Conservation (phyloP, 2,888 invertebrate species). For the Conus canariensis region DNA sequence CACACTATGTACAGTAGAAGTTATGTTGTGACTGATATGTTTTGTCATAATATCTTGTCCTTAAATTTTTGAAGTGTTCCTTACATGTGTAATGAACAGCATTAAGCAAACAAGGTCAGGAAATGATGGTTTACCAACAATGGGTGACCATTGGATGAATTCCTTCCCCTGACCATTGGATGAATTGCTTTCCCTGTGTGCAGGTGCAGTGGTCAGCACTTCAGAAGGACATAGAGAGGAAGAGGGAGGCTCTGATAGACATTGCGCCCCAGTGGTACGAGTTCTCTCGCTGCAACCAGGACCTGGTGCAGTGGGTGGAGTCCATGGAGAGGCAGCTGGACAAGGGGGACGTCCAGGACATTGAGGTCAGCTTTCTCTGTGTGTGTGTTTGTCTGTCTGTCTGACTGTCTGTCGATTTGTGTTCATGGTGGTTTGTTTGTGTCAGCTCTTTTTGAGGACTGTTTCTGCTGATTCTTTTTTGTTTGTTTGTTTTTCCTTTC, state of each 20-base stretch:
- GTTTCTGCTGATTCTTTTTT: background rate
- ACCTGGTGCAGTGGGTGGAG: constrained; percentile 62
- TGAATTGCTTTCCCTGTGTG: background rate
- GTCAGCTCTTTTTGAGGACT: background rate
- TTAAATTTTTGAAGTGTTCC: too few relatives aligned
- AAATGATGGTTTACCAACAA: too few relatives aligned
- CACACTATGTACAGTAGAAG: too few relatives aligned
- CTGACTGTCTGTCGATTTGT: background rate
- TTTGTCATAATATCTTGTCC: too few relatives aligned
- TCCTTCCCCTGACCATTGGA: too few relatives aligned
- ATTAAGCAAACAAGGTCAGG: too few relatives aligned
- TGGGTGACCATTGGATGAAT: too few relatives aligned
- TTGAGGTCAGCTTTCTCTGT: constrained; percentile 53
- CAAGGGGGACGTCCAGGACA: constrained; percentile 55
- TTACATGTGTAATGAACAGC: too few relatives aligned
- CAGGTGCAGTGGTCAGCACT: constrained; percentile 64
- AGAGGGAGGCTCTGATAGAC: constrained; percentile 58
- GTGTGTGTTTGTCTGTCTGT: background rate
- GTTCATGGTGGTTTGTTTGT: background rate
- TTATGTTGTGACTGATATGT: too few relatives aligned
- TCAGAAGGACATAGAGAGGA: constrained; percentile 59
- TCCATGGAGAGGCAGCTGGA: constrained; percentile 59
- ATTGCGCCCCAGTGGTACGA: constrained; percentile 64
- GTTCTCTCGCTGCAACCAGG: constrained; percentile 57
- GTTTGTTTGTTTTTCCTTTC: background rate